phyloP scores from a whole-genome alignment of 2,113 vertebrate genomes.

The Thunnus thynnus region DNA sequence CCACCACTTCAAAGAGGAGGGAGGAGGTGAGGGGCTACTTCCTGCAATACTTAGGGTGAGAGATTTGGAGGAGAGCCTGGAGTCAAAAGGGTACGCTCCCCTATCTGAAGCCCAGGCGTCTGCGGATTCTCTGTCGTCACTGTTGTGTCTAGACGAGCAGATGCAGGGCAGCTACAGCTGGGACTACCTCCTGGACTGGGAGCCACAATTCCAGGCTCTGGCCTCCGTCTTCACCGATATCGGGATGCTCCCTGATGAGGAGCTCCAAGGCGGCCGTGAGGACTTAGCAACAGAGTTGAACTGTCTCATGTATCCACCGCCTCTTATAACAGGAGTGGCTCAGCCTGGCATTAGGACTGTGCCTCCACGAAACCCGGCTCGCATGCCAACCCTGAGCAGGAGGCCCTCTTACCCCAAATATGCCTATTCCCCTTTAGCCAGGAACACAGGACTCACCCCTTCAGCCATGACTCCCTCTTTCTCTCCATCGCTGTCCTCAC shows the following conservation, averaged over 20 bases:
- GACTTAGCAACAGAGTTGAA: conserved; percentile 80
- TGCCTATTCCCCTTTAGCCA: conserved; percentile 80
- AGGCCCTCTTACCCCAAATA: conserved; percentile 81
- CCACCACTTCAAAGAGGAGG: conserved; percentile 80
- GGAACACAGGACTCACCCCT: conserved; percentile 81
- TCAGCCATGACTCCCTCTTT: conserved; percentile 88
- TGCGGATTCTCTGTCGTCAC: conserved; percentile 74
- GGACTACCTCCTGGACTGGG: conserved; percentile 89
- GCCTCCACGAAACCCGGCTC: conserved; percentile 84
- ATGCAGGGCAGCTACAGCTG: conserved; percentile 78
- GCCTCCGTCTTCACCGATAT: conserved; percentile 93
- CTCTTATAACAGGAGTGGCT: conserved; percentile 91
- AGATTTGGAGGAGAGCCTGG: conserved; percentile 74
- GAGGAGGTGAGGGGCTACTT: conserved; percentile 77
- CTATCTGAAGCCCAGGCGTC: conserved; percentile 71
- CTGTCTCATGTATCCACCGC: conserved; percentile 88
- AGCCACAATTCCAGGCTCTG: conserved; percentile 90
- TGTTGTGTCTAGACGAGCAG: conserved; percentile 76
- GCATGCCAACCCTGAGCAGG: conserved; percentile 60
- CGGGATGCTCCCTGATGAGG: conserved; percentile 90
- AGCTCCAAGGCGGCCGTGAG: conserved; percentile 67
- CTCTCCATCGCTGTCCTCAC: conserved; percentile 89
- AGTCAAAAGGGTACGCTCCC: conserved; percentile 72
- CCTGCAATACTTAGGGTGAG: conserved; percentile 72
- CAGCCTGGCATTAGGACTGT: conserved; percentile 91